A percentile compares a stretch with the other conserved stretches of the same genome.
Evolutionary conservation across 64 coral and sea anemone species (phyloP).

Genomic region (Actinia tenebrosa): DNA sequence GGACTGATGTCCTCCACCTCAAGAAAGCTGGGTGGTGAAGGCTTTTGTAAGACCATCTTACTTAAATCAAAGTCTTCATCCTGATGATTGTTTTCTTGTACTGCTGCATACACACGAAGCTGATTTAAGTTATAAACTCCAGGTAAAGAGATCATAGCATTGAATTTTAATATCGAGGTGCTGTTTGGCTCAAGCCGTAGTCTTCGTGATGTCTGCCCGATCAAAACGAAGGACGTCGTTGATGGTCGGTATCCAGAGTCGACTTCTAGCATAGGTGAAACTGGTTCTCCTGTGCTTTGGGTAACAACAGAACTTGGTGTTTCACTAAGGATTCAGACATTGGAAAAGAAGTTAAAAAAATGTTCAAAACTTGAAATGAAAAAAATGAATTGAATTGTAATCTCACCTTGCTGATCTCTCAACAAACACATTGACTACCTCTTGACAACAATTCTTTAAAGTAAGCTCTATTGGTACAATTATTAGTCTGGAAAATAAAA

Average conservation of each 20-base stretch:
- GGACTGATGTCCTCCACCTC: slow-evolving; percentile 35
- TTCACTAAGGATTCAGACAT: not conserved
- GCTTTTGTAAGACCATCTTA: slow-evolving; percentile 45
- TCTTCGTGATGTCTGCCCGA: slow-evolving; percentile 53
- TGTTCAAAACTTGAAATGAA: too few relatives aligned
- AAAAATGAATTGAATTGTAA: not conserved
- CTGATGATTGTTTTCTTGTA: not conserved
- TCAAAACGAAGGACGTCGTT: slow-evolving; percentile 39
- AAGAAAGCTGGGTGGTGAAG: slow-evolving; percentile 49
- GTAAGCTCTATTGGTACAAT: slow-evolving; percentile 22
- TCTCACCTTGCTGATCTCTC: slow-evolving; percentile 23
- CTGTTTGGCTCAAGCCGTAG: slow-evolving; percentile 27
- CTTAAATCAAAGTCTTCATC: slow-evolving; percentile 32
- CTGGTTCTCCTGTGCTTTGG: not conserved
- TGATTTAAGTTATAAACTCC: slow-evolving; percentile 72
- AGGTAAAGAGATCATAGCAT: slow-evolving; percentile 43
- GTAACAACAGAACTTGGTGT: not conserved
- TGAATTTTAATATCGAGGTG: slow-evolving; percentile 37
- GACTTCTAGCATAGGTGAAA: slow-evolving; percentile 7
- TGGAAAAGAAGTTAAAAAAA: not conserved
- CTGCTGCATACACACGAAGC: slow-evolving; percentile 50
- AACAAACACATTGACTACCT: slow-evolving; percentile 46
- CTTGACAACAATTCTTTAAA: slow-evolving; percentile 42
- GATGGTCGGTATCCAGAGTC: not conserved
- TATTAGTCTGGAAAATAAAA: slow-evolving; percentile 32